Conservation (phyloP, 2,113 vertebrate genomes). For the Dipodomys ordii region DNA sequence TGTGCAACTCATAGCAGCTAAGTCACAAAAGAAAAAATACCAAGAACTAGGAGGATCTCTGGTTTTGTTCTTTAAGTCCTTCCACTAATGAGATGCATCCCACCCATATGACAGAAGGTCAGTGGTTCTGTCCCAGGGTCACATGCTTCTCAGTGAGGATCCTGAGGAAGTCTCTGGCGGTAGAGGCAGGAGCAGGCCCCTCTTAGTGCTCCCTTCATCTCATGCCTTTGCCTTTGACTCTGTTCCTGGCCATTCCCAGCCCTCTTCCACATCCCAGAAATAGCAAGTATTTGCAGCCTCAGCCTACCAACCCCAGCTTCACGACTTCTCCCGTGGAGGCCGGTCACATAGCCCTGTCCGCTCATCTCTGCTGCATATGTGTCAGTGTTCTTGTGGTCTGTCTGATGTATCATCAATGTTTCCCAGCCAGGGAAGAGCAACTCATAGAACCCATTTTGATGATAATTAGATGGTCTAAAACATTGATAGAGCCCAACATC, state of each 20-base stretch:
- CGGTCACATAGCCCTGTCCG: background rate
- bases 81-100: too few relatives aligned
- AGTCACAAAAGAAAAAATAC: too few relatives aligned
- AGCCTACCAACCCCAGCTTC: too few relatives aligned
- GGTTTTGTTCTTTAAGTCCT: too few relatives aligned
- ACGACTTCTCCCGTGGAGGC: background rate
- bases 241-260: background rate
- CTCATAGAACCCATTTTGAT: background rate
- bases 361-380: background rate
- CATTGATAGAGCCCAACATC: background rate
- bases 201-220: background rate
- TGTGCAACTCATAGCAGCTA: too few relatives aligned
- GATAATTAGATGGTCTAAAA: background rate
- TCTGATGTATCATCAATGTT: background rate
- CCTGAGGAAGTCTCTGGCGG: background rate
- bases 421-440: background rate
- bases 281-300: background rate
- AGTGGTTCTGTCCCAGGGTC: too few relatives aligned
- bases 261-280: background rate
- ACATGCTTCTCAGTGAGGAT: too few relatives aligned
- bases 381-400: too few relatives aligned
- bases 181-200: background rate
- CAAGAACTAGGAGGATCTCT: too few relatives aligned
- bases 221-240: too few relatives aligned
- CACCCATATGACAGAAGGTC: too few relatives aligned